phyloP scores from a whole-genome alignment of 2,888 invertebrate species.

The Horisme vitalbata region DNA sequence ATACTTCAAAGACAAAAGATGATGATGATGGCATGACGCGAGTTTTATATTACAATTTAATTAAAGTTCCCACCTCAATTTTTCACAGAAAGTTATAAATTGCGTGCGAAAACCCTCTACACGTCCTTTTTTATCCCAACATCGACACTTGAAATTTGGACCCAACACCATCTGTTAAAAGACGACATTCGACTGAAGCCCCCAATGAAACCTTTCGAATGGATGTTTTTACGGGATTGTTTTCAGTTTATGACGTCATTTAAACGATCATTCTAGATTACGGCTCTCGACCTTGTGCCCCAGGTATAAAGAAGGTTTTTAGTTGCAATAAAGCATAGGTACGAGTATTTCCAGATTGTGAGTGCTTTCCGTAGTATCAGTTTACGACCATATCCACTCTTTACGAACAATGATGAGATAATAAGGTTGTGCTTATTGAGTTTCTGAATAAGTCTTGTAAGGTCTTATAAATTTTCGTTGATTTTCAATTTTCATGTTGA shows the following conservation, averaged over 20 bases:
- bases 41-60: not conserved
- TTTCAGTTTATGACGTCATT: constrained; percentile 44
- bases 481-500: not conserved
- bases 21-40: too few species aligned
- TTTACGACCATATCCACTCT: constrained; percentile 58
- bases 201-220: constrained; percentile 35
- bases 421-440: too few species aligned
- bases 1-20: too few species aligned
- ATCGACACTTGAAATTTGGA: constrained; percentile 7
- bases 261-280: constrained; percentile 32
- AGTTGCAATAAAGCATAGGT: constrained; percentile 33
- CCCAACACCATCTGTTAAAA: constrained; percentile 22
- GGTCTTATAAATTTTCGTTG: constrained; percentile 1
- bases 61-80: constrained; percentile 10
- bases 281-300: constrained; percentile 32
- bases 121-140: not conserved
- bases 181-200: constrained; percentile 33
- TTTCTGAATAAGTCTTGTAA: too few species aligned
- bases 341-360: constrained; percentile 34
- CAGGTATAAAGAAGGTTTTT: constrained; percentile 36
- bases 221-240: constrained; percentile 47
- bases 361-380: constrained; percentile 44
- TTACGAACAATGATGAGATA: constrained; percentile 52
- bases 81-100: constrained; percentile 15
- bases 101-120: constrained; percentile 3